These are phyloP conservation scores for Cinclus cinclus DNA, from an alignment of 2,113 vertebrate genomes.

Conservation along the genomic window DNA sequence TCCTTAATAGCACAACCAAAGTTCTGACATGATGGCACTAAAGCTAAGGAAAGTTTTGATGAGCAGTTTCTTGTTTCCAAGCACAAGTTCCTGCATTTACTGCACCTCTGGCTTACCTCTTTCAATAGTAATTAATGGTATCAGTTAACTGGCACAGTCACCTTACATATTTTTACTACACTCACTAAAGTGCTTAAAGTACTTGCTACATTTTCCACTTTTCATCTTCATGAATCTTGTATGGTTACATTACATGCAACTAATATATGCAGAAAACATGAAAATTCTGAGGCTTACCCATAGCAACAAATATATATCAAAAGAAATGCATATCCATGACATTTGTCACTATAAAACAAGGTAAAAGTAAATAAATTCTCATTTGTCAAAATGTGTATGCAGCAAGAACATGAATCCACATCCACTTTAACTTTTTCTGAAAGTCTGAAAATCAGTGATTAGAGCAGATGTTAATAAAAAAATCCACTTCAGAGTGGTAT, in stretches of 20 bases:
- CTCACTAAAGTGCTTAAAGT: background rate
- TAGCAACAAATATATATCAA: background rate
- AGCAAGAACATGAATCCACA: background rate
- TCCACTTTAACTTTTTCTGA: background rate
- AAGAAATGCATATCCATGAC: background rate
- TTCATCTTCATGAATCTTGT: background rate
- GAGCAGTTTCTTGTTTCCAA: background rate
- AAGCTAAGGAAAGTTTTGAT: background rate
- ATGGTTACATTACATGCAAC: background rate
- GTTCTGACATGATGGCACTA: background rate
- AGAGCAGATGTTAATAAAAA: background rate
- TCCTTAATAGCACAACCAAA: background rate
- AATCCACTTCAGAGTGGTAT: background rate
- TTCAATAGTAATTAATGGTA: background rate
- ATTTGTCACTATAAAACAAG: background rate
- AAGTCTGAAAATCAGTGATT: conserved; percentile 6
- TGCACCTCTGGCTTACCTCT: background rate
- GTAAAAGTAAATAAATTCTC: background rate
- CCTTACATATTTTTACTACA: background rate
- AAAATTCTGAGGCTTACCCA: background rate
- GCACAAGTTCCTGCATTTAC: background rate
- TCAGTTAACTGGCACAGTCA: background rate
- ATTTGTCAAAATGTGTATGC: background rate
- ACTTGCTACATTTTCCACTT: background rate
- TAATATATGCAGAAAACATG: background rate